These are phyloP conservation scores for Zonitis immaculata DNA, from an alignment of 2,888 invertebrate species.

Conservation along the genomic window DNA sequence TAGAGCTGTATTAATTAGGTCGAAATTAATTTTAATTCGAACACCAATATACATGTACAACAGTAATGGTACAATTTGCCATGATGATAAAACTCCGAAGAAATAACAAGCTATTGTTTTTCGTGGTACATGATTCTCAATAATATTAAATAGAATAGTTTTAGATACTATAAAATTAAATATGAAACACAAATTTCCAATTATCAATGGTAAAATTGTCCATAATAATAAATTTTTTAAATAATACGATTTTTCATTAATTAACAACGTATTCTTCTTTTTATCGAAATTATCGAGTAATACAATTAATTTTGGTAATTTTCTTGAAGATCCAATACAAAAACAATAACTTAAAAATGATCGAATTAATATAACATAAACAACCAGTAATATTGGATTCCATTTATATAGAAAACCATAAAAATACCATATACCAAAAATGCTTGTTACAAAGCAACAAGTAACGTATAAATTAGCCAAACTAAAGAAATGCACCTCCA, in stretches of 20 bases:
- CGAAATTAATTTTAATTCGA: slow-evolving; percentile 21
- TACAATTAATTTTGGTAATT: slow-evolving; percentile 25
- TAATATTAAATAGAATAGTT: slow-evolving; percentile 1
- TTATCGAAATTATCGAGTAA: slow-evolving; percentile 24
- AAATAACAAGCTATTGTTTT: slow-evolving; percentile 13
- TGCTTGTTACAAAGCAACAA: slow-evolving; percentile 17
- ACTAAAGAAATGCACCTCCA: slow-evolving; percentile 21
- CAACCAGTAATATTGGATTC: slow-evolving; percentile 16
- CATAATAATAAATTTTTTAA: slow-evolving; percentile 4
- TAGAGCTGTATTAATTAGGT: slow-evolving; percentile 22
- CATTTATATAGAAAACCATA: slow-evolving; percentile 18
- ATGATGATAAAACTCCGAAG: slow-evolving; percentile 27
- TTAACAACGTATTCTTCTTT: slow-evolving; percentile 13
- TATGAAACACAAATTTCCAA: slow-evolving; percentile 6
- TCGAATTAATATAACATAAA: slow-evolving; percentile 16
- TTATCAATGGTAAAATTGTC: slow-evolving; percentile 14
- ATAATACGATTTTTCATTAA: not conserved
- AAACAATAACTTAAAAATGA: slow-evolving; percentile 22
- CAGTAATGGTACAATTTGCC: slow-evolving; percentile 29
- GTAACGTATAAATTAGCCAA: slow-evolving; percentile 21
- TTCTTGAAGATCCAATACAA: slow-evolving; percentile 16
- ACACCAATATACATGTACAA: slow-evolving; percentile 28
- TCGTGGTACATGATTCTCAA: not conserved
- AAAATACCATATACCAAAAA: slow-evolving; percentile 16
- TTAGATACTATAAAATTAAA: slow-evolving; percentile 3